Evolutionary conservation across 64 coral and sea anemone species (phyloP).

Genomic region (Pocillopora damicornis): DNA sequence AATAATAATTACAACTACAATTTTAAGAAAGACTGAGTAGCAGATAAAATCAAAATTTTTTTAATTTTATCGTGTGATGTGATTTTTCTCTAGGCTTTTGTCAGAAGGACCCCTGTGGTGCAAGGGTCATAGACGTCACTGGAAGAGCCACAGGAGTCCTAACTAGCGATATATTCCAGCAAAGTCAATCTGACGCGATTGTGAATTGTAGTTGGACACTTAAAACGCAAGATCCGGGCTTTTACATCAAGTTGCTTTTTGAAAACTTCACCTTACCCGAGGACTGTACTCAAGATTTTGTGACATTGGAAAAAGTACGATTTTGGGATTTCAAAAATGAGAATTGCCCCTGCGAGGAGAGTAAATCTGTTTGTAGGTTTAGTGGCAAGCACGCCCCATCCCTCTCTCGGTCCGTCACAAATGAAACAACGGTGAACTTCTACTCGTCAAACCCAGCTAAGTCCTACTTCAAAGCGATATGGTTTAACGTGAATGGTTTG

Average conservation of each 20-base stretch:
- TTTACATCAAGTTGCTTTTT: conserved; percentile 26
- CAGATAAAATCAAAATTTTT: not conserved
- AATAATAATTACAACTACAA: no score
- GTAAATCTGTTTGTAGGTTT: not conserved
- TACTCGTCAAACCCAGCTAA: not conserved
- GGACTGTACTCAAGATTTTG: not conserved
- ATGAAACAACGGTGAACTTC: not conserved
- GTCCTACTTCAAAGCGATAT: not conserved
- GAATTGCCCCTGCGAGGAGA: not conserved
- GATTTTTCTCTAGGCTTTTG: not conserved
- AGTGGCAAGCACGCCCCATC: not conserved
- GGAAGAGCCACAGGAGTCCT: conserved; percentile 6
- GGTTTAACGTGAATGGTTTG: not conserved
- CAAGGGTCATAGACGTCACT: not conserved
- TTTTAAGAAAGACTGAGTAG: no score
- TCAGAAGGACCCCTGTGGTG: not conserved
- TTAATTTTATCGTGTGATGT: not conserved
- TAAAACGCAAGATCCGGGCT: not conserved
- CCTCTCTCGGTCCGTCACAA: not conserved
- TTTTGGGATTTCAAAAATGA: not conserved
- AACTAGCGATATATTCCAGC: not conserved
- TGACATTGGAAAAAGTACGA: not conserved
- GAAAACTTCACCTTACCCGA: not conserved
- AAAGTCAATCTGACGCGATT: not conserved
- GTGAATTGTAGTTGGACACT: conserved; percentile 4